phyloP scores from a whole-genome alignment of 2,888 invertebrate species.

The Hetaerina titia region DNA sequence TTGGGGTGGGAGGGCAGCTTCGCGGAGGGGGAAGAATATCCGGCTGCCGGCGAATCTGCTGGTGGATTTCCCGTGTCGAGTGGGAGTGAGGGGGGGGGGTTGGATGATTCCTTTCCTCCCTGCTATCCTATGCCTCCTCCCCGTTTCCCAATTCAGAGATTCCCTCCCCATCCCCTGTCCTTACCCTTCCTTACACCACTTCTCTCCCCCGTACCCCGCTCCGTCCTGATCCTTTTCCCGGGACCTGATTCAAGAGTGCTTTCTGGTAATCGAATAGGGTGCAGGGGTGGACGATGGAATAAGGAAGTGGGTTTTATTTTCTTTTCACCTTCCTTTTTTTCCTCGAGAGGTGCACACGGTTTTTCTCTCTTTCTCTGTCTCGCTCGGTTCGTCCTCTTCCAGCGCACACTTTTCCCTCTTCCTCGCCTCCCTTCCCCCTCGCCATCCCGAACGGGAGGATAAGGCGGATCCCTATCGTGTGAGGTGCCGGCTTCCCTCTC shows the following conservation, averaged over 20 bases:
- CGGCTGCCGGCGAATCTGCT: not conserved
- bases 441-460: not conserved
- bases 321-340: not conserved
- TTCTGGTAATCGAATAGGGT: conserved; percentile 39
- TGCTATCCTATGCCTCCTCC: not conserved
- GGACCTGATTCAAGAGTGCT: conserved; percentile 39
- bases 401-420: not conserved
- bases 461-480: conserved; percentile 5
- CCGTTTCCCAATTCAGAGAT: conserved; percentile 7
- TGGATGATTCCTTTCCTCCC: not conserved
- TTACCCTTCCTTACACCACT: not conserved
- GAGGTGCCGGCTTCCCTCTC: not conserved
- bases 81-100: not conserved
- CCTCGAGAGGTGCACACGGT: not conserved
- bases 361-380: not conserved
- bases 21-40: not conserved
- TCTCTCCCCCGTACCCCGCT: not conserved
- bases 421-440: not conserved
- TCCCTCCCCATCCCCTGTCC: not conserved
- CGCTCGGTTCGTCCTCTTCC: too few species aligned
- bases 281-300: conserved; percentile 35
- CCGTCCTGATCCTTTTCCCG: not conserved
- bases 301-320: conserved; percentile 32
- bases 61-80: conserved; percentile 34
- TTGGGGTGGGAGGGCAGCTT: not conserved